Base-by-base conservation (phyloP, 1,140 invertebrate species). In the Chironomus striatipennis region DNA sequence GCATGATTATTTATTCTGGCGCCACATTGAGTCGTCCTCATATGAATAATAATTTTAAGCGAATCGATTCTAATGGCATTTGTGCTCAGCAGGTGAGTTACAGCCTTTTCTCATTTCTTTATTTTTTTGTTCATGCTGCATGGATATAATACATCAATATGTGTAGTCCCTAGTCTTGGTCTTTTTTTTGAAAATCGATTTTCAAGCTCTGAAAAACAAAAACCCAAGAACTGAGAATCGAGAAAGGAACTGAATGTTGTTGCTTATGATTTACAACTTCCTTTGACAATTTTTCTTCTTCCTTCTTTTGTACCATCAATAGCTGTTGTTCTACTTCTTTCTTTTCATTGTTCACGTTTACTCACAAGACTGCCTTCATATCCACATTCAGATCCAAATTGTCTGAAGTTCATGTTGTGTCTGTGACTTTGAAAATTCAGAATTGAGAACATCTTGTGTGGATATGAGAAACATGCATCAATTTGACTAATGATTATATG, bases 1-100 rank as follows among this genome's bases (percentile, higher is more conserved):
- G 47, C 43, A 64, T 24, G 43, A 21, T 47, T 64, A 74, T 74
- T 74, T 74, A 74, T 47, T 64, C 74, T 15, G 47, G 74, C 74
- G 74, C 74, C 74, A 74, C 74, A 74, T 67, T 74, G 57, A 47
- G 74, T 64, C 74, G 74, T 9, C 74, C 74, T 24, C 43, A 73
- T 12, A 42, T 43, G 47, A 67, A 67, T 65, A 74, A 74, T 64
- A 47, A 74, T 74, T 43, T 74, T 24, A 64, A 70, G 20, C 65
- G 65, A 21, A 70, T 70, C 65, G 65, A 70, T 70, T 70, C 65
- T 70, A 70, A 70, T 70, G 65, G 65, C 17, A 70, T 70, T 70
- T 70, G 65, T 70, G 65, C 65, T 18, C 65, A 70, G 65, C 65
- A 70, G 65, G 65, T 70, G 18, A 70, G 7, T 67, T 67, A 20